phyloP scores from a whole-genome alignment of 2,797 vertebrate genomes.

The Lepilemur ruficaudatus region DNA sequence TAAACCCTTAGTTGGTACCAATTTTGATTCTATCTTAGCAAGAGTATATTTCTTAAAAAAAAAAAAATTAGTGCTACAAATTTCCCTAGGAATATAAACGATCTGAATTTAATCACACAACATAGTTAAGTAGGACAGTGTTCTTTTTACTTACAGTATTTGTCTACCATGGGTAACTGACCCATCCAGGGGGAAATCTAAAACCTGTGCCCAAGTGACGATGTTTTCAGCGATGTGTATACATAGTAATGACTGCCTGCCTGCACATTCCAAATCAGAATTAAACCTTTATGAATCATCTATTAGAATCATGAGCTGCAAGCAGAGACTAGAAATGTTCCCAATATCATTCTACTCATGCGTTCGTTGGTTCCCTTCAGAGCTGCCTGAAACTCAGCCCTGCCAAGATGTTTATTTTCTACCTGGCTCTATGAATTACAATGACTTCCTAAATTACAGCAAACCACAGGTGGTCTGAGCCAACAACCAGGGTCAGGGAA shows the following conservation, averaged over 20 bases:
- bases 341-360: conserved; percentile 43
- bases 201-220: background rate
- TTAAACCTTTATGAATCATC: conserved; percentile 65
- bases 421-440: conserved; percentile 58
- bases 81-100: background rate
- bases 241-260: conserved; percentile 30
- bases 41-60: conserved; percentile 3
- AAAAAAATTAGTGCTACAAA: background rate
- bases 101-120: background rate
- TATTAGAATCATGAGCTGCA: conserved; percentile 40
- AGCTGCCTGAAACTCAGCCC: conserved; percentile 18
- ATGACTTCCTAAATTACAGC: conserved; percentile 67
- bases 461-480: conserved; percentile 48
- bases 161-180: background rate
- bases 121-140: background rate
- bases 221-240: background rate
- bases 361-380: conserved; percentile 11
- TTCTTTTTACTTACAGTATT: background rate
- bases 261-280: conserved; percentile 50
- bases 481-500: conserved; percentile 50
- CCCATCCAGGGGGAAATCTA: background rate
- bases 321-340: conserved; percentile 68
- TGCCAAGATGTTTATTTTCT: conserved; percentile 63
- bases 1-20: too few species aligned
- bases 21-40: background rate